These are phyloP conservation scores for Euura saliciscinereae DNA, from an alignment of 1,140 invertebrate genomes.

Conservation along the genomic window DNA sequence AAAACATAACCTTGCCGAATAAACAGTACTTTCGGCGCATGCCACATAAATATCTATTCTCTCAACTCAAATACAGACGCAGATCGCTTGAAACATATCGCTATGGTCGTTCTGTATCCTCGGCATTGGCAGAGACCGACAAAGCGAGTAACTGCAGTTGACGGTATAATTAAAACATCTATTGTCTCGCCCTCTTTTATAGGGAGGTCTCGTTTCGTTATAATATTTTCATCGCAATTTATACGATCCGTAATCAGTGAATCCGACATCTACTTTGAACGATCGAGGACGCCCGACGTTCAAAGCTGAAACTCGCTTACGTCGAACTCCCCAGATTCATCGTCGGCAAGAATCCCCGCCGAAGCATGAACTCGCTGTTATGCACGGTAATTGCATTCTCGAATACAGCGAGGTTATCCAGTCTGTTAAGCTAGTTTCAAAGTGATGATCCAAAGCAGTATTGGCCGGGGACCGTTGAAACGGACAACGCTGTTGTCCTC, in stretches of 20 bases:
- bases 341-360: background rate
- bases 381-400: conserved; percentile 1
- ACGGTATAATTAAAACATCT: too few species aligned
- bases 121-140: too few species aligned
- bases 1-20: too few species aligned
- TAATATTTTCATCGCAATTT: too few species aligned
- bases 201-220: too few species aligned
- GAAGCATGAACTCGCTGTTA: background rate
- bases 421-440: background rate
- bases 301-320: background rate
- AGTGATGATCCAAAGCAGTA: background rate
- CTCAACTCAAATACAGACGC: too few species aligned
- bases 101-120: too few species aligned
- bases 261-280: background rate
- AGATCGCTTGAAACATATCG: too few species aligned
- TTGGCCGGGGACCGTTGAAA: background rate
- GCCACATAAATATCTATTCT: too few species aligned
- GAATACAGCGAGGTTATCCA: background rate
- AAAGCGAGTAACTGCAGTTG: too few species aligned
- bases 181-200: too few species aligned
- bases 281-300: background rate
- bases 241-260: background rate
- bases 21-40: too few species aligned
- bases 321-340: background rate
- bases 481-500: background rate